Evolutionary conservation across 2,888 invertebrate genomes (phyloP), one percentile per base, ranked within the genome.

Genomic region (Cecidostiba fungosa): DNA sequence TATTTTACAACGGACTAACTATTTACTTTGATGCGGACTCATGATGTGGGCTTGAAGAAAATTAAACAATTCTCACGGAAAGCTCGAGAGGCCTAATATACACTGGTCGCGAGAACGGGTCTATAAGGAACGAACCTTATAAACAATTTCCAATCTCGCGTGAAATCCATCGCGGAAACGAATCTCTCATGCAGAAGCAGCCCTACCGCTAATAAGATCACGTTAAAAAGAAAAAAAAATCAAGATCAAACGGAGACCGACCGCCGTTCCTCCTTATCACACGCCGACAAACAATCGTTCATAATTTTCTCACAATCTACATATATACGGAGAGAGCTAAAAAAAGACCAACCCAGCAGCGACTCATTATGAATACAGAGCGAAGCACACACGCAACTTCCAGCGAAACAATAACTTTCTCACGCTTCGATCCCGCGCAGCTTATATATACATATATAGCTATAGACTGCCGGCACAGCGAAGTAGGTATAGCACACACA

Each of bases 371-470:
- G 72, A 83, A 83, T 83, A 47, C 77, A 72, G 82, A 85, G 74
- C 62, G 32, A 32, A 54, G 29, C 14, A 26, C 66, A 26, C 36
- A 70, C 47, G 16, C 72, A 23, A 72, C n/a, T 47, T n/a, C 66
- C 69, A 29, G 39, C 39, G 29, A 83, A 83, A 86, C 86, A 86
- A 86, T 86, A 83, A 83, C 77, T 83, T 86, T 83, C 83, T 86
- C 86, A 83, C 83, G 83, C 82, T 80, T 83, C 72, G 77, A 82
- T 69, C 23, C 26, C 26, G 43, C 10, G 43, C 77, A 32, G 26
- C n/a, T 19, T 36, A n/a, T 8, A 6, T 43, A 62, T 14, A 47
- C 66, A 19, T 36, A 69, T 43, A 76, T 32, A 32, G n/a, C n/a
- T n/a, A n/a, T n/a, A n/a, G n/a, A n/a, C n/a, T n/a, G n/a, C n/a